A percentile compares a stretch with the other conserved stretches of the same genome.
Evolutionary conservation across 2,888 invertebrate genomes (phyloP).

Genomic region (Ligdia adustata): DNA sequence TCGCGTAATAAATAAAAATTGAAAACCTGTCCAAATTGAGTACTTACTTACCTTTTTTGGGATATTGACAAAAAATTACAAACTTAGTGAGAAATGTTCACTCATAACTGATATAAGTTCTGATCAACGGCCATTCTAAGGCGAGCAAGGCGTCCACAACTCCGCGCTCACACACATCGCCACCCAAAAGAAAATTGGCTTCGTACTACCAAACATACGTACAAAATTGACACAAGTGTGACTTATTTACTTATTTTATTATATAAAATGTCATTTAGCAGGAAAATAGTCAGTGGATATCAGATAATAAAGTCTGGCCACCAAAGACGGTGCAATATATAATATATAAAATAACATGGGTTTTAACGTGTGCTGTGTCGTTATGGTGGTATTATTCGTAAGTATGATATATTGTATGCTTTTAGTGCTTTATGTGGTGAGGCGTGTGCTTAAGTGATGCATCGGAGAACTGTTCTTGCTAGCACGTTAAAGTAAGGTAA

Average conservation of each 20-base stretch:
- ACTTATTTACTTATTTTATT: constrained; percentile 37
- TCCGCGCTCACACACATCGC: background rate
- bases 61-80: too few relatives aligned
- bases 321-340: constrained; percentile 24
- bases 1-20: too few relatives aligned
- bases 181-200: constrained; percentile 15
- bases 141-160: too few relatives aligned
- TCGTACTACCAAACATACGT: constrained; percentile 18
- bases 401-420: constrained; percentile 40
- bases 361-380: constrained; percentile 18
- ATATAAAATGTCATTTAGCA: constrained; percentile 39
- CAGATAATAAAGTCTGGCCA: constrained; percentile 47
- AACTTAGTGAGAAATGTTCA: too few relatives aligned
- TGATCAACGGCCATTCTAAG: too few relatives aligned
- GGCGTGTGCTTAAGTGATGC: too few relatives aligned
- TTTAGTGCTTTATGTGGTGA: too few relatives aligned
- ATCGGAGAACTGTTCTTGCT: too few relatives aligned
- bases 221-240: constrained; percentile 33
- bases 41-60: too few relatives aligned
- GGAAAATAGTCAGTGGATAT: constrained; percentile 37
- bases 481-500: too few relatives aligned
- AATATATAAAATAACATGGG: constrained; percentile 30
- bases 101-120: too few relatives aligned
- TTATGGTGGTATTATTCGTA: constrained; percentile 42
- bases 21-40: too few relatives aligned